Conservation (phyloP, 2,113 vertebrate genomes). For the Dinomys branickii region DNA sequence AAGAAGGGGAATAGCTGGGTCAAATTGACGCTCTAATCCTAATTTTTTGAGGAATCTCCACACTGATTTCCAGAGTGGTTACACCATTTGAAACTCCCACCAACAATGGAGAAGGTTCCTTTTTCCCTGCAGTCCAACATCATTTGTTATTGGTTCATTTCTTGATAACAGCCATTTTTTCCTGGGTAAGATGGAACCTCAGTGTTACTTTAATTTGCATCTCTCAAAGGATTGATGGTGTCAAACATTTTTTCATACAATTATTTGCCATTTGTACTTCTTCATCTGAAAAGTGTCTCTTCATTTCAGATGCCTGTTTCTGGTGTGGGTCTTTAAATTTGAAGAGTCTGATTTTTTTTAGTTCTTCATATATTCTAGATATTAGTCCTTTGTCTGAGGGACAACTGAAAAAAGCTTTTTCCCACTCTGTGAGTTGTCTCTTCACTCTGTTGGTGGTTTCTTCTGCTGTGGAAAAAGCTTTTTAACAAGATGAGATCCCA, state of each 20-base stretch:
- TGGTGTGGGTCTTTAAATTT: background rate
- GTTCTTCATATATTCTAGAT: background rate
- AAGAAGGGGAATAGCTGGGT: background rate
- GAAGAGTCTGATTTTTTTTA: background rate
- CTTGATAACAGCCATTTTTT: background rate
- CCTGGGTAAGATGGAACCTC: background rate
- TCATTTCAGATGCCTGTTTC: background rate
- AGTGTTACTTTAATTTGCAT: background rate
- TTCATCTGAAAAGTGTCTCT: background rate
- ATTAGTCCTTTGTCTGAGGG: background rate
- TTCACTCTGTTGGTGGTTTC: background rate
- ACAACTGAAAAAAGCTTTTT: background rate
- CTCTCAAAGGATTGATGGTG: background rate
- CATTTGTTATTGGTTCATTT: background rate
- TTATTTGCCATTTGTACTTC: background rate
- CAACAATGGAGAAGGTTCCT: background rate
- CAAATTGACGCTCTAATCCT: background rate
- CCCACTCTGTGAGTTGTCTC: background rate
- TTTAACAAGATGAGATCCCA: background rate
- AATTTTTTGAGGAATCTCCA: background rate
- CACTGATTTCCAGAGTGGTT: background rate
- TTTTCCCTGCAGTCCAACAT: background rate
- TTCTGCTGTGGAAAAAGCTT: background rate
- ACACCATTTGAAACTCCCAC: background rate
- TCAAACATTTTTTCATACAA: background rate